Percentiles rank a stretch among this genome's conserved stretches.
Conservation (phyloP, 2,113 vertebrate species). For the Nerophis ophidion region DNA sequence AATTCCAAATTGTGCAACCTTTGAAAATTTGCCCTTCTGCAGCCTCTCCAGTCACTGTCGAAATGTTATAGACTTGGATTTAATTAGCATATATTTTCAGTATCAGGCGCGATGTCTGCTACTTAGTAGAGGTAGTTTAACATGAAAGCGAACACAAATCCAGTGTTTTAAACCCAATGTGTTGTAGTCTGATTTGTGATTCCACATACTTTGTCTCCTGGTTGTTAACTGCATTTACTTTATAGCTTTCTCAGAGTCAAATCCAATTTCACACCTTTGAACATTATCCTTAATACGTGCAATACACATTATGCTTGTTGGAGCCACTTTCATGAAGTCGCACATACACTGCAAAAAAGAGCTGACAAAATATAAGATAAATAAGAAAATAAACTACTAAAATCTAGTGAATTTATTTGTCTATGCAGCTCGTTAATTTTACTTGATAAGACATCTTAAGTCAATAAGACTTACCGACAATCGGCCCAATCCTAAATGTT, state of each 20-base stretch:
- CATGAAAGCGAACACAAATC: constrained; percentile 1
- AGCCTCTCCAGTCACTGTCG: not conserved
- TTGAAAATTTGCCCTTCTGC: too few species aligned
- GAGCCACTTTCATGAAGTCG: constrained; percentile 40
- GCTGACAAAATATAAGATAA: too few species aligned
- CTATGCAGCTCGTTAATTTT: too few species aligned
- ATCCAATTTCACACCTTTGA: constrained; percentile 66
- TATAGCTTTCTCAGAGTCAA: constrained; percentile 34
- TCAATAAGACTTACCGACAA: too few species aligned
- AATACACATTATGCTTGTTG: constrained; percentile 35
- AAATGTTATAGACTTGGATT: not conserved
- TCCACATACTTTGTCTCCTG: not conserved
- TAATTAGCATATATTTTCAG: not conserved
- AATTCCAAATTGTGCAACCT: too few species aligned
- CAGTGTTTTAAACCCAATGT: constrained; percentile 8
- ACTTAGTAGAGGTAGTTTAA: not conserved
- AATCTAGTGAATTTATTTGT: too few species aligned
- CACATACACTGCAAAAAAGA: not conserved
- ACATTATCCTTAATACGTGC: constrained; percentile 51
- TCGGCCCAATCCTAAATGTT: not conserved
- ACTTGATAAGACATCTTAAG: too few species aligned
- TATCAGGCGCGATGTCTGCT: not conserved
- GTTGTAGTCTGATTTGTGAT: not conserved
- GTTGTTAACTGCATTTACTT: constrained; percentile 24
- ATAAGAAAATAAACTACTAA: too few species aligned